Conservation (phyloP, 2,888 invertebrate genomes). For the Mesorhabditis spiculigera region DNA sequence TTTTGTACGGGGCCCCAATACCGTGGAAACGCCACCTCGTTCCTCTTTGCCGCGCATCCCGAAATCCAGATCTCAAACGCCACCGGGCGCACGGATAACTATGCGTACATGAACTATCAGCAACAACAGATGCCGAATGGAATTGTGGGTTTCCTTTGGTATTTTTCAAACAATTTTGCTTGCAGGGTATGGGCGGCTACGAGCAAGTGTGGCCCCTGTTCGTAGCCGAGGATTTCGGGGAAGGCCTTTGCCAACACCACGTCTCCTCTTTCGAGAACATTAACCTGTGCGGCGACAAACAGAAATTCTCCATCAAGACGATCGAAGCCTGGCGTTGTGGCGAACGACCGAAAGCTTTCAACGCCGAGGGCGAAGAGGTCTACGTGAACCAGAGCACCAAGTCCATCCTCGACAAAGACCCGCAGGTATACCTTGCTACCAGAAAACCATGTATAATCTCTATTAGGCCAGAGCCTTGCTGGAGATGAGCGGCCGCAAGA, state of each 20-base stretch:
- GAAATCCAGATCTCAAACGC: slow-evolving; percentile 74
- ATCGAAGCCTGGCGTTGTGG: slow-evolving; percentile 42
- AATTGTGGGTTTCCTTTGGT: slow-evolving; percentile 62
- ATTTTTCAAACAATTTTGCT: background rate
- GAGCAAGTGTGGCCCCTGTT: slow-evolving; percentile 38
- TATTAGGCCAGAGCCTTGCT: slow-evolving; percentile 78
- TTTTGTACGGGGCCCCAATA: slow-evolving; percentile 36
- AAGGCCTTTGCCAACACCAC: slow-evolving; percentile 26
- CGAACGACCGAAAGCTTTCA: slow-evolving; percentile 25
- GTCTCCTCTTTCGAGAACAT: slow-evolving; percentile 29
- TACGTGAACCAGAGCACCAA: slow-evolving; percentile 14
- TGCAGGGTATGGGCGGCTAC: slow-evolving; percentile 38
- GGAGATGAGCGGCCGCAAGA: slow-evolving; percentile 76
- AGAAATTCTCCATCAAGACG: background rate
- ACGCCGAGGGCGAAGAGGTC: slow-evolving; percentile 25
- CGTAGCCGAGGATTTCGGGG: slow-evolving; percentile 34
- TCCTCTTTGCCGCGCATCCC: slow-evolving; percentile 80
- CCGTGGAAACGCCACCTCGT: slow-evolving; percentile 69
- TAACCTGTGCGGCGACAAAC: slow-evolving; percentile 3
- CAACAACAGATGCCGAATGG: slow-evolving; percentile 93
- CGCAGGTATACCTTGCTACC: background rate
- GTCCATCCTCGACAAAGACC: slow-evolving; percentile 41
- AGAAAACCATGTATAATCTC: slow-evolving; percentile 62
- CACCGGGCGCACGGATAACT: slow-evolving; percentile 82
- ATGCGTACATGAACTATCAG: slow-evolving; percentile 84